A percentile compares a stretch with the other conserved stretches of the same genome.
Conservation (phyloP, 2,113 vertebrate genomes). For the Dolichotis patagonum region DNA sequence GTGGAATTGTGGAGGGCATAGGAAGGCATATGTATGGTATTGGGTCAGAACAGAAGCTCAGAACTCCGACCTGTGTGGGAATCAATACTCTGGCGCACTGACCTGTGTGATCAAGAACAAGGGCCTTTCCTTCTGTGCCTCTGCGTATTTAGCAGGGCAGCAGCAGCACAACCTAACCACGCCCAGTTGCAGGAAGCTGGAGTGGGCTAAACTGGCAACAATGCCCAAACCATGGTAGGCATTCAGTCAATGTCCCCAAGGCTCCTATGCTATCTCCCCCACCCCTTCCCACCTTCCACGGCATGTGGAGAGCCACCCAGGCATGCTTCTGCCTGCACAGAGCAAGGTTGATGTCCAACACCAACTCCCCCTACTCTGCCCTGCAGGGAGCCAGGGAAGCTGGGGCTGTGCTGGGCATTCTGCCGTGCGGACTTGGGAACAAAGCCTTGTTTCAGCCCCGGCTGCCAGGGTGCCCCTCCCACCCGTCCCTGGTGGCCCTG, state of each 20-base stretch:
- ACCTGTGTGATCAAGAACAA: background rate
- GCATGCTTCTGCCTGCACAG: background rate
- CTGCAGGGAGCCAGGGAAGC: constrained; percentile 42
- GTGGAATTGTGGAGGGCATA: no score
- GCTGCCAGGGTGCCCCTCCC: constrained; percentile 7
- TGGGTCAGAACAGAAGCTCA: background rate
- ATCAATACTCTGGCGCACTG: background rate
- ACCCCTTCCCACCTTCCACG: background rate
- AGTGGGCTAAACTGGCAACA: background rate
- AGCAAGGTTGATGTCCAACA: background rate
- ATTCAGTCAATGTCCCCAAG: background rate
- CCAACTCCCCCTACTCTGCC: background rate
- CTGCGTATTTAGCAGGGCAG: background rate
- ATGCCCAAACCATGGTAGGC: background rate
- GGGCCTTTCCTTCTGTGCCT: background rate
- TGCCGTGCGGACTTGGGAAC: constrained; percentile 66
- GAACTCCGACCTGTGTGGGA: background rate
- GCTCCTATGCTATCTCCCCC: background rate
- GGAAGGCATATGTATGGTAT: no score
- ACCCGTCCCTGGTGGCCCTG: background rate
- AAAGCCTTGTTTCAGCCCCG: constrained; percentile 63
- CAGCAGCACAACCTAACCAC: background rate
- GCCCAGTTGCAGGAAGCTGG: background rate
- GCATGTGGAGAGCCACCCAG: background rate
- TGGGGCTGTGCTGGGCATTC: constrained; percentile 63